Evolutionary conservation across 2,113 vertebrate genomes (phyloP), one percentile per base, ranked within the genome.

Genomic region (Nothobranchius kuhntae): DNA sequence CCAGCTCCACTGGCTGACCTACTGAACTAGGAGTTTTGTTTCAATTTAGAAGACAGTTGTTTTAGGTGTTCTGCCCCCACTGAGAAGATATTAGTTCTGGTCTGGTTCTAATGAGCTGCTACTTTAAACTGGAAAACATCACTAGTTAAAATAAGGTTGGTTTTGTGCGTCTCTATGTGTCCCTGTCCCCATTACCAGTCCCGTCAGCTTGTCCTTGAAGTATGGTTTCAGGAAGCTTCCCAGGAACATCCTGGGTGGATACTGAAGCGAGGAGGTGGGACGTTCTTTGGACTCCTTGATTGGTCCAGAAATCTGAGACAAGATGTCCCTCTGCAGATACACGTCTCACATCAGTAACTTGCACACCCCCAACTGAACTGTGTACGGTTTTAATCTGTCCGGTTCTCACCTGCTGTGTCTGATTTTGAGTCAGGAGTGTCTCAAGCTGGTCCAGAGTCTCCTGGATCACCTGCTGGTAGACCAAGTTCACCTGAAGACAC

Each of bases 191-290:
- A 30, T 30, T 30, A 85, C 89, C 81, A 91, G 79, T 47, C 87
- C 85, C 0, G 88, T 91, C 63, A 87, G 71, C 50, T 84, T 84
- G 74, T 89, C 88, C 45, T 89, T 91, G 65, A 91, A 91, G 77
- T 91, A 91, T 0, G 89, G 89, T 48, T 91, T 91, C 30, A 89
- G 71, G 69, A 91, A 91, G 67, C 68, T 83, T 0, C 89, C 89
- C 51, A 91, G 60, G 64, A 76, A 91, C 77, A 88, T 54, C 65
- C 42, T 73, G 38, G 6, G 4, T 30, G 80, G 76, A 52, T 68
- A 71, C 46, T 85, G 70, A 26, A 61, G 65, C 35, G 81, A 82
- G 2, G 81, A 75, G 45, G 68, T 9, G 9, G 26, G 6, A 1
- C 40, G 35, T 26, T 81, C 78, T 13, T 38, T 71, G 51, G 61